Evolutionary conservation across 2,113 vertebrate genomes (phyloP).

Genomic region (chimpanzee (Pan troglodytes)): NHGRI_mPanTro3-v2.1_pri NC_072404.2:168093001-168093500

Average conservation of each 20-base stretch:
- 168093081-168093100: not conserved
- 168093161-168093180: fast-evolving
- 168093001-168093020: not conserved
- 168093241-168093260: not conserved
- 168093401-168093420: not conserved
- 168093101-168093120: not conserved
- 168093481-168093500: not conserved
- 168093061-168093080: not conserved
- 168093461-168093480: not conserved
- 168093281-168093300: not conserved
- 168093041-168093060: not conserved
- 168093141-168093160: too few species aligned
- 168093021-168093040: not conserved
- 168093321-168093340: not conserved
- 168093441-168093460: not conserved
- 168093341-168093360: not conserved
- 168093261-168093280: not conserved
- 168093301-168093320: not conserved
- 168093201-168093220: not conserved
- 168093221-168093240: not conserved
- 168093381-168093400: not conserved
- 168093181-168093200: not conserved
- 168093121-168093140: not conserved
- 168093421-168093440: not conserved
- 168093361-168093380: not conserved